These are phyloP conservation scores for Orycteropus afer DNA, from an alignment of 2,113 vertebrate species.

Conservation along the genomic window DNA sequence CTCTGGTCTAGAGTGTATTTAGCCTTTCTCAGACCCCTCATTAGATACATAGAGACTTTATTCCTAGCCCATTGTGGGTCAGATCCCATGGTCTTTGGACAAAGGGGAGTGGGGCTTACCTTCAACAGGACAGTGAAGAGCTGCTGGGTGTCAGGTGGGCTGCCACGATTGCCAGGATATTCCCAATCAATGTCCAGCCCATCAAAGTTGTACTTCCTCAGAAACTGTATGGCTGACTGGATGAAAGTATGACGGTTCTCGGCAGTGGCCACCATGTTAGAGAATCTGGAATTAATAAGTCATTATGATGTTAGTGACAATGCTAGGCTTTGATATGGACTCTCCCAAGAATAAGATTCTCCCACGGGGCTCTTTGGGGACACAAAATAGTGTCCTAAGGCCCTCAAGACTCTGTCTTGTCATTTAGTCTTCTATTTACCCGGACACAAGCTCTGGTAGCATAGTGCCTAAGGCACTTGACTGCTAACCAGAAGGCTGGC, in stretches of 20 bases:
- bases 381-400: background rate
- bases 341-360: background rate
- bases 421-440: background rate
- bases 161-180: conserved; percentile 84
- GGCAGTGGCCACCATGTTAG: conserved; percentile 81
- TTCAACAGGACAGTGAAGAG: conserved; percentile 82
- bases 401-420: background rate
- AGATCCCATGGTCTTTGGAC: background rate
- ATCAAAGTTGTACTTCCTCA: conserved; percentile 83
- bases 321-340: background rate
- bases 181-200: conserved; percentile 86
- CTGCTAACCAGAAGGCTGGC: too few relatives aligned
- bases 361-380: background rate
- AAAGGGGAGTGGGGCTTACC: conserved; percentile 55
- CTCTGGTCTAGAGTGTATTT: background rate
- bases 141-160: conserved; percentile 79
- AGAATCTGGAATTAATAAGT: conserved; percentile 74
- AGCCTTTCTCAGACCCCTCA: background rate
- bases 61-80: background rate
- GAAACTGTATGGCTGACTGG: conserved; percentile 81
- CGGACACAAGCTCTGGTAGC: too few relatives aligned
- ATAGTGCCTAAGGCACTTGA: too few relatives aligned
- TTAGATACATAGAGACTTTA: background rate
- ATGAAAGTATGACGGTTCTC: conserved; percentile 81
- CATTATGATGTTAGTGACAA: background rate